phyloP scores from a whole-genome alignment of 64 coral and sea anemone species.

The Trachythela sp. region DNA sequence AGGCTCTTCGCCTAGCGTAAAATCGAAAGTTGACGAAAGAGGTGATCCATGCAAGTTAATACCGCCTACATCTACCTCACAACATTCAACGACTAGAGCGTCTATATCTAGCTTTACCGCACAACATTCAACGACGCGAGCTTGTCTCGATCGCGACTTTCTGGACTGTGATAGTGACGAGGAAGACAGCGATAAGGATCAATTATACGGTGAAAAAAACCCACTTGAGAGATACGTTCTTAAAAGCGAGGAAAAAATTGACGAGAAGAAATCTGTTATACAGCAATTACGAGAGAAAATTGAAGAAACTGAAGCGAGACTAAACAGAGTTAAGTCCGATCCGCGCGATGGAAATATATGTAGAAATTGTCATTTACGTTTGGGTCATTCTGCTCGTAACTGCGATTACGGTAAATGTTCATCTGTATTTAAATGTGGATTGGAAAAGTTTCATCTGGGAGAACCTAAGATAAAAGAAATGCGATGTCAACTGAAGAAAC shows the following conservation, averaged over 20 bases:
- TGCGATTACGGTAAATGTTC: neutral
- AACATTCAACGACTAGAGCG: neutral
- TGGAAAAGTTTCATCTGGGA: conserved; percentile 26
- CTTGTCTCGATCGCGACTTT: too few species aligned
- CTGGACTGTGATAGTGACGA: neutral
- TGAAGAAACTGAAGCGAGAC: neutral
- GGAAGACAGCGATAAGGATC: neutral
- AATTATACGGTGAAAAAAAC: neutral
- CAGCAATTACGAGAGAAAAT: neutral
- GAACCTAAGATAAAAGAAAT: conserved; percentile 33
- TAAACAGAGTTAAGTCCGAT: neutral
- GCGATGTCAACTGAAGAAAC: conserved; percentile 17
- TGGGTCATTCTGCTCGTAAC: conserved; percentile 23
- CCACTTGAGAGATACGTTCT: neutral
- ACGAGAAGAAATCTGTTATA: neutral
- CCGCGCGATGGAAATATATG: conserved; percentile 42
- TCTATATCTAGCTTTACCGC: too few species aligned
- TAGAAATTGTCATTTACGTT: conserved; percentile 38
- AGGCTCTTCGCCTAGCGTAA: conserved; percentile 17
- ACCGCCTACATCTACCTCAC: neutral
- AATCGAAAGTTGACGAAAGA: neutral
- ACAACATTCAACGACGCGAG: neutral
- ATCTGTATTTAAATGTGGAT: conserved; percentile 26
- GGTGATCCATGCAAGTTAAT: neutral
- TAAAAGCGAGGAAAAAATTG: neutral